Evolutionary conservation across 2,797 vertebrate species (phyloP), one percentile per base, ranked within the genome.

Genomic region (Falco novaeseelandiae): DNA sequence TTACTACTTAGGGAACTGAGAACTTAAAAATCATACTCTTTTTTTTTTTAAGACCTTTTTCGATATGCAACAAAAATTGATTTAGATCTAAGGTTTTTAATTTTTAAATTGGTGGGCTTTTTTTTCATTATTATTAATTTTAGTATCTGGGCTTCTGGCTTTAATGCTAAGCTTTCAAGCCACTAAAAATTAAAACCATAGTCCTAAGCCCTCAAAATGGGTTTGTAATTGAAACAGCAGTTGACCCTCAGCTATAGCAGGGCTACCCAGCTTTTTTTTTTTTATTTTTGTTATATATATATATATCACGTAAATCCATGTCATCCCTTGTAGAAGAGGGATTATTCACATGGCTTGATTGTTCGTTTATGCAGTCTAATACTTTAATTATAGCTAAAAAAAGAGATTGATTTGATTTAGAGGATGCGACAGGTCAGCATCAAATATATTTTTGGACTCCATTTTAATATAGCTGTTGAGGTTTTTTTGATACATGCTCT

Each of bases 331-430:
- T 51, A 57, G 51, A 73, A 7, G 16, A 84, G 62, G 77, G 92
- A 94, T 97, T 94, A 83, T 89, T 95, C 80, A 57, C 59, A 0
- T 92, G 69, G 74, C 89, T 92, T 46, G 34, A 79, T 90, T 93
- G 32, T 69, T 86, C 83, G 34, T 54, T 69, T 40, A 36, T 92
- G 70, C 94, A 91, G 63, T 19, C 94, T 95, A 63, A 38, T 87
- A 26, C 62, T 87, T 20, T 87, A 87, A 93, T 96, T 97, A 93
- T 79, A 89, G 62, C 42, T 93, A 92, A 93, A 74, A 74, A 77
- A 83, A 63, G 87, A 84, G 92, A 94, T 86, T 49, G 92, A 58
- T 92, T 91, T 89, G 89, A 74, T 72, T 71, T 36, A 17, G 40
- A 67, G 65, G 62, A 94, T 77, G 55, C 8, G 59, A 90, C 46